phyloP scores from a whole-genome alignment of 2,113 vertebrate species.

The Sturnira hondurensis region DNA sequence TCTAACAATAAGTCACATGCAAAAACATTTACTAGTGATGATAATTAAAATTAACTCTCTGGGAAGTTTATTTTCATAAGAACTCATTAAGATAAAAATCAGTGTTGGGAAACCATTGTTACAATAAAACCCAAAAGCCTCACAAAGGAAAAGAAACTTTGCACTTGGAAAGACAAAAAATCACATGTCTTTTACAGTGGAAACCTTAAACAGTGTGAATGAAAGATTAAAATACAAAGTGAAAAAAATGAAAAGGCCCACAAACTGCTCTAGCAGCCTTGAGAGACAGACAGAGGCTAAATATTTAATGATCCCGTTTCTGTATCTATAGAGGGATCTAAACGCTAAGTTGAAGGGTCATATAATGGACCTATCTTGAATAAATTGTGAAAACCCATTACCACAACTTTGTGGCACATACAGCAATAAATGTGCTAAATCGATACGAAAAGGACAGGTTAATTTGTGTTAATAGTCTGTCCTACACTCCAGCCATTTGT shows the following conservation, averaged over 20 bases:
- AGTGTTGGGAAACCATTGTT: neutral
- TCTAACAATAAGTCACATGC: neutral
- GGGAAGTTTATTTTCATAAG: conserved; percentile 11
- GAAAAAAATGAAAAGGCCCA: neutral
- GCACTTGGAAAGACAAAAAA: neutral
- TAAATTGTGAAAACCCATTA: conserved; percentile 46
- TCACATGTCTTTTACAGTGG: neutral
- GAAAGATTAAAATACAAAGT: neutral
- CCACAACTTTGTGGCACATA: neutral
- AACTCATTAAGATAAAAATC: conserved; percentile 36
- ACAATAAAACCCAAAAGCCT: neutral
- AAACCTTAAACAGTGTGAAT: neutral
- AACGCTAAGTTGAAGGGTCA: neutral
- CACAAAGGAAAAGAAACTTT: neutral
- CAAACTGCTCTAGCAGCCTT: neutral
- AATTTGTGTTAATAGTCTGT: conserved; percentile 53
- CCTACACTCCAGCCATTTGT: neutral
- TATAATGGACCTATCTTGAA: neutral
- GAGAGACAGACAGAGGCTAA: neutral
- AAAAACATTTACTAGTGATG: conserved; percentile 44
- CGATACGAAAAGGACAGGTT: conserved; percentile 23
- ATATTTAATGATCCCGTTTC: neutral
- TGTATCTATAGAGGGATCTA: neutral
- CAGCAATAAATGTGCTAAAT: neutral
- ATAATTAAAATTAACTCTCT: conserved; percentile 33